Evolutionary conservation across 2,797 vertebrate genomes (phyloP).

Genomic region (Sorex maritimensis): DNA sequence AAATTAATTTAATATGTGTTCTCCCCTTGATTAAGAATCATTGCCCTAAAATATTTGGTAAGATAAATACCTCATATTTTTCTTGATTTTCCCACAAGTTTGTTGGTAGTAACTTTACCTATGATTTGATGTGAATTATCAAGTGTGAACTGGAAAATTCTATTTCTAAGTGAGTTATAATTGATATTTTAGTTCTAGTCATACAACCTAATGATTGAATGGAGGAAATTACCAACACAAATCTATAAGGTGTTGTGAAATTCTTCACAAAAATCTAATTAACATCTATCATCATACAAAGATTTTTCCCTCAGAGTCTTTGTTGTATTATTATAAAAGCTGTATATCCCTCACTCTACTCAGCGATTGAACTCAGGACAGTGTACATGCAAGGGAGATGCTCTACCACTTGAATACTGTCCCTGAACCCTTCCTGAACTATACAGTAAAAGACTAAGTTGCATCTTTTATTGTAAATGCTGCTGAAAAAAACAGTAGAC

Average conservation of each 20-base stretch:
- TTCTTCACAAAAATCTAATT: background rate
- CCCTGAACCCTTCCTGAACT: background rate
- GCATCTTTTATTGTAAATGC: background rate
- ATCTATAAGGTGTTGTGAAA: background rate
- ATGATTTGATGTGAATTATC: background rate
- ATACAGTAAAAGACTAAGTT: background rate
- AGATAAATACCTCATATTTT: background rate
- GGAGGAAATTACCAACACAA: background rate
- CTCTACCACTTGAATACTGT: no score
- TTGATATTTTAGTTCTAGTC: background rate
- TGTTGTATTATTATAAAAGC: background rate
- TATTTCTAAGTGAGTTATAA: background rate
- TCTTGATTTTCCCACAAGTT: background rate
- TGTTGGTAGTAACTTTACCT: slow-evolving; percentile 1
- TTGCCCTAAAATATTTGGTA: background rate
- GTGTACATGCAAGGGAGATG: no score
- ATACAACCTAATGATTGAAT: background rate
- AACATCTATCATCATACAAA: background rate
- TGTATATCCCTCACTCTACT: no score
- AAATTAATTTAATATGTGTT: background rate
- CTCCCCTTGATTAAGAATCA: background rate
- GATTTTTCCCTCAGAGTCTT: background rate
- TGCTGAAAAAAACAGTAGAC: background rate
- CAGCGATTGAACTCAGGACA: no score
- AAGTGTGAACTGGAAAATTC: background rate